phyloP scores from a whole-genome alignment of 2,888 invertebrate genomes.

The Clitarchus hookeri region DNA sequence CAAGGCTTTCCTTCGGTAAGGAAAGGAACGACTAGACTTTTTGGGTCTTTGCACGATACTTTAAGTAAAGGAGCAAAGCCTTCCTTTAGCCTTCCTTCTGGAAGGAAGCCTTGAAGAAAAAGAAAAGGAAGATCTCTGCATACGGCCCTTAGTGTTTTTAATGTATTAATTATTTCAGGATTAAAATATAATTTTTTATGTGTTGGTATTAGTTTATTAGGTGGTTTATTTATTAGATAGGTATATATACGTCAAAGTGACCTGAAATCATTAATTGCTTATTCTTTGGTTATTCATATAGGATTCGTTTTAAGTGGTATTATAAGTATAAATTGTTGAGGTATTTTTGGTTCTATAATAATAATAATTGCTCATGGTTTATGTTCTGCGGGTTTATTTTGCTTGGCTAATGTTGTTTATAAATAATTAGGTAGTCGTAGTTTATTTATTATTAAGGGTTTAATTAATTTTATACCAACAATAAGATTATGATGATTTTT shows the following conservation, averaged over 20 bases:
- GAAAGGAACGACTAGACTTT: too few species aligned
- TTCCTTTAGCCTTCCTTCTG: too few species aligned
- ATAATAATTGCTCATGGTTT: conserved; percentile 70
- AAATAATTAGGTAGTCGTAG: conserved; percentile 65
- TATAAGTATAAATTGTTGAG: conserved; percentile 62
- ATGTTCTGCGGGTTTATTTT: conserved; percentile 69
- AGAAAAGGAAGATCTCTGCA: too few species aligned
- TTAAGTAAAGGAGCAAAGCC: too few species aligned
- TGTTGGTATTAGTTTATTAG: conserved; percentile 58
- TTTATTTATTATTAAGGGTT: conserved; percentile 48
- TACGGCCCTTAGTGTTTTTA: conserved; percentile 63
- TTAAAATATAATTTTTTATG: conserved; percentile 60
- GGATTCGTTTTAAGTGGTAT: conserved; percentile 59
- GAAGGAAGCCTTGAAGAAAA: too few species aligned
- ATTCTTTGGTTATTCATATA: conserved; percentile 72
- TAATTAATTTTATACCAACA: too few species aligned
- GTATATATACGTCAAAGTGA: conserved; percentile 71
- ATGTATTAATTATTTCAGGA: conserved; percentile 57
- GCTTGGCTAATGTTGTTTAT: conserved; percentile 66
- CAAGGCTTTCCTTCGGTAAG: too few species aligned
- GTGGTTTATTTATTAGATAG: conserved; percentile 53
- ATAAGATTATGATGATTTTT: too few species aligned
- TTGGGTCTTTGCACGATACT: too few species aligned
- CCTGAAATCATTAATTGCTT: conserved; percentile 67
- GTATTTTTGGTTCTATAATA: conserved; percentile 58